A percentile compares a stretch with the other conserved stretches of the same genome.
Conservation (phyloP, 2,113 vertebrate genomes). For the Alosa alosa region DNA sequence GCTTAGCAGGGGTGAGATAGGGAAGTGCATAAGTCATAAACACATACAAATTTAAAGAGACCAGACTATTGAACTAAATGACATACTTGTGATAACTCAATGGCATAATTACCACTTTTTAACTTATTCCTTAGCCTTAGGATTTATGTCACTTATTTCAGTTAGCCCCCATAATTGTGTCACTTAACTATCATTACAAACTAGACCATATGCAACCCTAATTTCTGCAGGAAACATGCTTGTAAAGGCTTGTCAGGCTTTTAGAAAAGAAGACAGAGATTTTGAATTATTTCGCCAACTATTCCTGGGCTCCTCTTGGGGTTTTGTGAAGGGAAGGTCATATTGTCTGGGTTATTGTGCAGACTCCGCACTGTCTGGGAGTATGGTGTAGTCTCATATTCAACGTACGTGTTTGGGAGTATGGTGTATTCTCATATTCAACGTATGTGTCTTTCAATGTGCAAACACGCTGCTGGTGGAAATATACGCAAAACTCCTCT, state of each 20-base stretch:
- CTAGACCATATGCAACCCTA: background rate
- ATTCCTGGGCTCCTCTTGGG: background rate
- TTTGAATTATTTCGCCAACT: background rate
- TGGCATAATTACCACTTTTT: background rate
- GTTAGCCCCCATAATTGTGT: background rate
- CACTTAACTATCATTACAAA: background rate
- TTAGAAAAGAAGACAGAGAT: background rate
- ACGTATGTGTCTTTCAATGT: background rate
- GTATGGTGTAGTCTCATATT: background rate
- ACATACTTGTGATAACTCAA: background rate
- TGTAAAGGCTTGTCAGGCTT: background rate
- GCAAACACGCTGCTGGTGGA: background rate
- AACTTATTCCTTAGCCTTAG: background rate
- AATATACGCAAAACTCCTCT: background rate
- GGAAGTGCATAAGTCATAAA: background rate
- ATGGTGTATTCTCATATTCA: background rate
- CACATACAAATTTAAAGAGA: background rate
- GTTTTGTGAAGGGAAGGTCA: background rate
- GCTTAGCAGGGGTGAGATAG: background rate
- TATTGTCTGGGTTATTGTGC: background rate
- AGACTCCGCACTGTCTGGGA: background rate
- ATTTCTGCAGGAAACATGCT: background rate
- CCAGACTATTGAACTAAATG: background rate
- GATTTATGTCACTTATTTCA: constrained; percentile 17
- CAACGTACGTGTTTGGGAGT: background rate